phyloP scores from a whole-genome alignment of 2,113 vertebrate species.

The Acanthisitta chloris region DNA sequence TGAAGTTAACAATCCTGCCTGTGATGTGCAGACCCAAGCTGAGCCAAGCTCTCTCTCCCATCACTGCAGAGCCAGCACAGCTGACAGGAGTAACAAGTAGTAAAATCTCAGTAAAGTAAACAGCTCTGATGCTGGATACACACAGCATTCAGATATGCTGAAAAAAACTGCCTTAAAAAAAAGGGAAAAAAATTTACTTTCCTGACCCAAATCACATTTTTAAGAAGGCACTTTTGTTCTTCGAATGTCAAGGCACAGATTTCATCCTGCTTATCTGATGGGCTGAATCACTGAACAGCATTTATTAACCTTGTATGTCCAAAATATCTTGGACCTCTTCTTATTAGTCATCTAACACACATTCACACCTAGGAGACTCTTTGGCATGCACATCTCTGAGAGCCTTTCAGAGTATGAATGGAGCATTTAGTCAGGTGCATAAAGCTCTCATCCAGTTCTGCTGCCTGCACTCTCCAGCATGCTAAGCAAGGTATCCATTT shows the following conservation, averaged over 20 bases:
- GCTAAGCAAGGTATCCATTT: not conserved
- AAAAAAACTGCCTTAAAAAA: not conserved
- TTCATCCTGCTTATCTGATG: slow-evolving; percentile 26
- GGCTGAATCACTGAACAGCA: not conserved
- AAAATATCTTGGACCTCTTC: not conserved
- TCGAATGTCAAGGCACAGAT: not conserved
- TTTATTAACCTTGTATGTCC: not conserved
- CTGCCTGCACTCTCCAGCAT: not conserved
- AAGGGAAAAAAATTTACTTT: not conserved
- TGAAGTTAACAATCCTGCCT: slow-evolving; percentile 29
- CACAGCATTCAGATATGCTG: not conserved
- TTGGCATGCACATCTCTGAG: not conserved
- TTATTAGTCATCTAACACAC: not conserved
- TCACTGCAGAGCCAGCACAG: slow-evolving; percentile 6
- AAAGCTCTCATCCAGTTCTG: not conserved
- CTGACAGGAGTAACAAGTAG: slow-evolving; percentile 54
- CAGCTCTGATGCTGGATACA: slow-evolving; percentile 9
- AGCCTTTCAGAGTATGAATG: slow-evolving; percentile 14
- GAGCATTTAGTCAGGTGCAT: slow-evolving; percentile 30
- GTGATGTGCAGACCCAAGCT: not conserved
- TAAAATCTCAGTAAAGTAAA: slow-evolving; percentile 57
- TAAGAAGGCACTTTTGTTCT: slow-evolving; percentile 23
- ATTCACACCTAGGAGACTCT: not conserved
- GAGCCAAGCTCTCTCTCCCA: not conserved
- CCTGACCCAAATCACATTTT: not conserved